Percentiles rank a stretch among this genome's conserved stretches.
Conservation (phyloP, 2,888 invertebrate species). For the Temnothorax rugatulus region DNA sequence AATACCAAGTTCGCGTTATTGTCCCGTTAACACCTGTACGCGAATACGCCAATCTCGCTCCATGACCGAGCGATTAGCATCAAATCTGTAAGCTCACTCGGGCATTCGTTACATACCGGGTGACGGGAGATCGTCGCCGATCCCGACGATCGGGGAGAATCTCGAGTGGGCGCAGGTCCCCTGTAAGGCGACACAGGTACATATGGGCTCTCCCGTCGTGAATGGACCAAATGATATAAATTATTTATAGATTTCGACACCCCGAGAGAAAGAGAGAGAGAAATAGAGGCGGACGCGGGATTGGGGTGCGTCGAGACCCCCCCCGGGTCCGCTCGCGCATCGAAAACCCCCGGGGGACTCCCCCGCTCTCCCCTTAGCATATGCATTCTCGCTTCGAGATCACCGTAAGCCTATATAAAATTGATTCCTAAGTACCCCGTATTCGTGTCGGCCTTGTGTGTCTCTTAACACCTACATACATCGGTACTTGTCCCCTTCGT, state of each 20-base stretch:
- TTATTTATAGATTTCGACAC: constrained; percentile 86
- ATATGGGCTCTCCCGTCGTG: constrained; percentile 82
- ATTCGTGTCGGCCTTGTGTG: constrained; percentile 78
- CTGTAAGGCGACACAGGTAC: constrained; percentile 86
- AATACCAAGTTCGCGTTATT: neutral
- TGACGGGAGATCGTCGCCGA: neutral
- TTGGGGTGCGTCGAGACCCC: constrained; percentile 78
- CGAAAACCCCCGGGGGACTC: constrained; percentile 81
- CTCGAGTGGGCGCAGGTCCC: constrained; percentile 75
- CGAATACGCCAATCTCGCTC: constrained; percentile 16
- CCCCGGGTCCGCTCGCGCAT: constrained; percentile 85
- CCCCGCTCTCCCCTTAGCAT: constrained; percentile 81
- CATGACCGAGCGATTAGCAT: constrained; percentile 1
- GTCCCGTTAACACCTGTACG: constrained; percentile 34
- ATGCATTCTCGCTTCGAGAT: constrained; percentile 81
- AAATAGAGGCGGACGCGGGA: constrained; percentile 63
- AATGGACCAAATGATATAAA: constrained; percentile 86
- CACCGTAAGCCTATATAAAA: constrained; percentile 78
- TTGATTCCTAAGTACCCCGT: constrained; percentile 85
- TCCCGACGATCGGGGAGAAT: constrained; percentile 53
- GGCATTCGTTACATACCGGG: neutral
- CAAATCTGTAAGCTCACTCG: constrained; percentile 34
- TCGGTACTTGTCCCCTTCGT: constrained; percentile 43
- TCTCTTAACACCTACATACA: constrained; percentile 82
- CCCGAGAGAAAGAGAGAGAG: constrained; percentile 74